Evolutionary conservation across 2,888 invertebrate species (phyloP).

Genomic region (Callosobruchus maculatus): DNA sequence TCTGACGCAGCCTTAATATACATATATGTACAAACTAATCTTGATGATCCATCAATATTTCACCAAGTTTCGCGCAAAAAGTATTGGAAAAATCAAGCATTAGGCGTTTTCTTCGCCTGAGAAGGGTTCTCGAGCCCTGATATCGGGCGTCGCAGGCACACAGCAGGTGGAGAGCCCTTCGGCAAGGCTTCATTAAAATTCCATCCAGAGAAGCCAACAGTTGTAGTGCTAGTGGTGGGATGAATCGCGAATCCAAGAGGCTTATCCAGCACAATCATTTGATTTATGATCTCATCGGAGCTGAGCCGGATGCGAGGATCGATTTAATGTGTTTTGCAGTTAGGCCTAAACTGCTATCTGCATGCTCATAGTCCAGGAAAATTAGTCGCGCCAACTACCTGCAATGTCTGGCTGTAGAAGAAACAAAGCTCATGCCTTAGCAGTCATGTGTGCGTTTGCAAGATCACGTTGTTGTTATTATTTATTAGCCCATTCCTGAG

Average conservation of each 20-base stretch:
- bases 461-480: no score
- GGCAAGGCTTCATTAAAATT: neutral
- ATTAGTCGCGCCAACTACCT: no score
- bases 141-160: neutral
- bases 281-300: neutral
- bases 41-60: neutral
- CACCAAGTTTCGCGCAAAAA: neutral
- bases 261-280: neutral
- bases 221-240: neutral
- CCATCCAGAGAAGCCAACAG: neutral
- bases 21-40: no score
- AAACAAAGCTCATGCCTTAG: no score
- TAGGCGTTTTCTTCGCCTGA: neutral
- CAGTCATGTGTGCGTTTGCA: no score
- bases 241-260: neutral
- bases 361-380: neutral
- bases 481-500: no score
- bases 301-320: neutral
- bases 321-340: neutral
- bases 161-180: neutral
- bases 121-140: neutral
- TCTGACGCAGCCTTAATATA: no score
- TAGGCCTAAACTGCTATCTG: neutral
- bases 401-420: no score
- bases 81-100: neutral